phyloP scores from a whole-genome alignment of 2,888 invertebrate species.

The Omphaloscelis lunosa region DNA sequence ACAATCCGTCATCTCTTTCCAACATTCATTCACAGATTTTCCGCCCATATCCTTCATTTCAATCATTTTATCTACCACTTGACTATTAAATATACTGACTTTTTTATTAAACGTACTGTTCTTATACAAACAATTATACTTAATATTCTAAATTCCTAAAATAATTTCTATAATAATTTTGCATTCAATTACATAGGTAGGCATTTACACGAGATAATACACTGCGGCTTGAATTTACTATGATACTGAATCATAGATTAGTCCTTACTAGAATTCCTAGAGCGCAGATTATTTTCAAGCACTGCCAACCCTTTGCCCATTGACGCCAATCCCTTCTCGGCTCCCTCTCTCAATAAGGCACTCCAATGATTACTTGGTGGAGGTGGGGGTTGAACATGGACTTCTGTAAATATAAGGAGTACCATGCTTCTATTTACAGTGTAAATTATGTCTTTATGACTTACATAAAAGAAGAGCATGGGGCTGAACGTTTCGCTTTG shows the following conservation, averaged over 20 bases:
- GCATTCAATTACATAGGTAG: neutral
- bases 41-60: too few species aligned
- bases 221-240: conserved; percentile 9
- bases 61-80: too few species aligned
- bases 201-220: neutral
- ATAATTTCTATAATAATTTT: too few species aligned
- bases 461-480: neutral
- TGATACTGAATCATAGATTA: conserved; percentile 18
- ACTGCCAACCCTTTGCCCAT: conserved; percentile 48
- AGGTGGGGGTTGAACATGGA: conserved; percentile 38
- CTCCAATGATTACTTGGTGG: conserved; percentile 37
- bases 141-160: neutral
- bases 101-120: too few species aligned
- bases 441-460: neutral
- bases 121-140: neutral
- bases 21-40: too few species aligned
- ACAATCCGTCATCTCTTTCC: too few species aligned
- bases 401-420: conserved; percentile 53
- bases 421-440: conserved; percentile 32
- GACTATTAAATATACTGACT: too few species aligned
- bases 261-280: conserved; percentile 49
- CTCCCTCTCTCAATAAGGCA: conserved; percentile 44
- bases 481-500: neutral
- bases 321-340: conserved; percentile 48
- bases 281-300: conserved; percentile 51